A percentile compares a stretch with the other conserved stretches of the same genome.
phyloP scores from a whole-genome alignment of 2,113 vertebrate genomes.

The Struthio camelus region DNA sequence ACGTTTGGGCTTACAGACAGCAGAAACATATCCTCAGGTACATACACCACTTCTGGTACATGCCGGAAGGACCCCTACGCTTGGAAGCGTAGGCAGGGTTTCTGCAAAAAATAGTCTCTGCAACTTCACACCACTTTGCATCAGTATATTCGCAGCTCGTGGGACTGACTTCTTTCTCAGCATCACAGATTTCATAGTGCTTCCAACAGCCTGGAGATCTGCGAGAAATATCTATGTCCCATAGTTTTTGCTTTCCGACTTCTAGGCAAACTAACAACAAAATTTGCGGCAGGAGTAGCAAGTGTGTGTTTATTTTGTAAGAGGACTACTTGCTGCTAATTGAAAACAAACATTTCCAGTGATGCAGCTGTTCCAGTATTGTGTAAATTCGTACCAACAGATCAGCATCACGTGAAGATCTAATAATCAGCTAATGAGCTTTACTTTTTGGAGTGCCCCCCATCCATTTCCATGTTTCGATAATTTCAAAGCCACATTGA shows the following conservation, averaged over 20 bases:
- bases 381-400: background rate
- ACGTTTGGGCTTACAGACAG: background rate
- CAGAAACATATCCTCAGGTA: accelerated
- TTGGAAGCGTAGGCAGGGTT: background rate
- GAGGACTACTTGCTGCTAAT: conserved; percentile 45
- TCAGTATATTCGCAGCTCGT: background rate
- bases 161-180: background rate
- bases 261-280: conserved; percentile 29
- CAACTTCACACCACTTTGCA: background rate
- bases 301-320: conserved; percentile 49
- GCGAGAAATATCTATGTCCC: conserved; percentile 36
- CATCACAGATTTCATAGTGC: background rate
- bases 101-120: background rate
- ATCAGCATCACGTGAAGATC: conserved; percentile 17
- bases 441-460: background rate
- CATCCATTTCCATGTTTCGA: background rate
- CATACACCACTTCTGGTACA: background rate
- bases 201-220: background rate
- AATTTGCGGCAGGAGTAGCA: conserved; percentile 28
- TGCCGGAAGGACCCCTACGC: background rate
- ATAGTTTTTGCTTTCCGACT: background rate
- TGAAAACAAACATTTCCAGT: conserved; percentile 52
- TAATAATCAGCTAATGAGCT: background rate
- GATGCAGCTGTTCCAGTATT: conserved; percentile 43
- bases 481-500: conserved; percentile 2